Evolutionary conservation across 2,888 invertebrate species (phyloP).

Genomic region (Agriopis leucophaearia): DNA sequence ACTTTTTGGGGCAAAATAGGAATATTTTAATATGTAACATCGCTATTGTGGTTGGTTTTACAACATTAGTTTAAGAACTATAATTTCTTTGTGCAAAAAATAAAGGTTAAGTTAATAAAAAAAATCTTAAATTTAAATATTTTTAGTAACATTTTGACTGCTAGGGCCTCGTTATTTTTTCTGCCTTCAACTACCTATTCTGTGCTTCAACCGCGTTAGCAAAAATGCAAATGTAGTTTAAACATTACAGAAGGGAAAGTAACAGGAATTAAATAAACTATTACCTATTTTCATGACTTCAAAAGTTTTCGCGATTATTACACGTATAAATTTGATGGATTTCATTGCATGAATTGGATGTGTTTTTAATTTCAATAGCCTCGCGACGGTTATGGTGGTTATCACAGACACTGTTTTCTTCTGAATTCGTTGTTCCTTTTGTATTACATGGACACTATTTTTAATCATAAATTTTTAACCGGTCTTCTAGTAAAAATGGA

Average conservation of each 20-base stretch:
- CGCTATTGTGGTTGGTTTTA: no score
- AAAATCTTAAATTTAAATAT: neutral
- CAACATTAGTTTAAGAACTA: neutral
- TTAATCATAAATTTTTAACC: no score
- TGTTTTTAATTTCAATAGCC: no score
- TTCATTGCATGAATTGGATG: no score
- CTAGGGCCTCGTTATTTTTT: slow-evolving; percentile 18
- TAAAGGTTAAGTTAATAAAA: neutral
- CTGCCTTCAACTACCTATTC: slow-evolving; percentile 1
- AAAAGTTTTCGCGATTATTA: no score
- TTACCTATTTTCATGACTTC: no score
- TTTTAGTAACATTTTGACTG: slow-evolving; percentile 2
- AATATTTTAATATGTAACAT: neutral
- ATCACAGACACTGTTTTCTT: no score
- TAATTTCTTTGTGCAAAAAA: neutral
- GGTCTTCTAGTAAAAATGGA: no score
- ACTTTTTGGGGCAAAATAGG: slow-evolving; percentile 5
- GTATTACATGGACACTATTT: no score
- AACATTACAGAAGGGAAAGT: neutral
- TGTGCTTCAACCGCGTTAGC: neutral
- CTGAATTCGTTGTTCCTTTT: no score
- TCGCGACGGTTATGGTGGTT: no score
- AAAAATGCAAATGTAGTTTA: slow-evolving; percentile 10
- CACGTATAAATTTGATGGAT: no score
- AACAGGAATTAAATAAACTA: neutral